Base-by-base conservation (phyloP, 2,888 invertebrate genomes). In the Schizaphis graminum region DNA sequence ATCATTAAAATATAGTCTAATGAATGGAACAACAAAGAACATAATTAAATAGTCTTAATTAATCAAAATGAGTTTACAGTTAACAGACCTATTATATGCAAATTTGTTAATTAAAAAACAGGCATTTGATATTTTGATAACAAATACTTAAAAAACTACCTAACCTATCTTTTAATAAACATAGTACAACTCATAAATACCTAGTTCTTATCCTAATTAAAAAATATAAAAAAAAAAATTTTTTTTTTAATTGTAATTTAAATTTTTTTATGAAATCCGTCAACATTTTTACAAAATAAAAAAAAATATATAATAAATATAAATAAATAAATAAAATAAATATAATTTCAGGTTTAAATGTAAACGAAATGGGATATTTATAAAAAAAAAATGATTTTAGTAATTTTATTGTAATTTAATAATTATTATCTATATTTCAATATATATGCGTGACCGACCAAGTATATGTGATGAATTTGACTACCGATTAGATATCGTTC, bases 81-180 rank as follows among this genome's bases (percentile, higher is more conserved):
- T 91, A 77, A 47, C 26, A 47, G n/a, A 49, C 77, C 91, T 49
- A 91, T 91, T 91, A 91, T 91, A 91, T 91, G 91, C 77, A 91
- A 91, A 91, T 77, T 26, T 0, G 24, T 49, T 77, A 91, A 91
- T 91, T 91, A 77, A 91, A 90, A 91, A 77, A 77, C 35, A 53
- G 8, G 67, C 2, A 53, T 67, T 77, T 91, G 77, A 91, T 91
- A 91, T 77, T 91, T 53, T 91, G 91, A 91, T 49, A 77, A 90
- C 90, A n/a, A n/a, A 13, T 61, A 28, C 16, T 56, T 61, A 41
- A 28, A 90, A 57, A 5, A 44, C 61, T 41, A 89, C n/a, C 13
- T 47, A 44, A 47, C 85, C 28, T 44, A 47, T 28, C 26, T 44
- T 86, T 86, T 47, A 86, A n/a, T 87, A 49, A 87, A 49, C 21